These are phyloP conservation scores for Apogon hyalosoma DNA, from an alignment of 2,797 vertebrate species.

Conservation along the genomic window DNA sequence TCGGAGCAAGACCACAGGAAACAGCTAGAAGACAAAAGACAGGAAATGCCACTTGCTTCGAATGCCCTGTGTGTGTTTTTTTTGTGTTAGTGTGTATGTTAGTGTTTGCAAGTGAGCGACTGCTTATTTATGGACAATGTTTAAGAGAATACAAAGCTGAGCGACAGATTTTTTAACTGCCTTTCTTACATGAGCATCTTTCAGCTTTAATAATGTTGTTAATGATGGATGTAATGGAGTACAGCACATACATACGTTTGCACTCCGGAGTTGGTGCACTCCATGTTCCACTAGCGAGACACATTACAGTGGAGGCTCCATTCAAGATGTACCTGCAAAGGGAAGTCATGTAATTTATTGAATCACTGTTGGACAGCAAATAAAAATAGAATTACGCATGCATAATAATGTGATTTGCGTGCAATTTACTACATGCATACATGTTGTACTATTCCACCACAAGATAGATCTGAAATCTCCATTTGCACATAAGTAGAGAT, in stretches of 20 bases:
- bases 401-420: no score
- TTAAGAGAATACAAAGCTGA: not conserved
- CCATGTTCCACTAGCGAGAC: conserved; percentile 86
- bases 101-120: no score
- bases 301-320: conserved; percentile 79
- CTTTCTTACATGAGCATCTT: not conserved
- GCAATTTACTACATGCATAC: no score
- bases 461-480: no score
- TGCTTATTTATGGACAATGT: no score
- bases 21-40: conserved; percentile 74
- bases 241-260: conserved; percentile 77
- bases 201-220: not conserved
- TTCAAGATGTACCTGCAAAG: conserved; percentile 82
- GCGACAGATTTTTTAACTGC: not conserved
- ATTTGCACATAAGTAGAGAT: not conserved
- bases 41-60: not conserved
- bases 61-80: not conserved
- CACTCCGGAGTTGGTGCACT: conserved; percentile 81
- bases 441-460: no score
- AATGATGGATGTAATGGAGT: not conserved
- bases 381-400: not conserved
- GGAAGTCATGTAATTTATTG: conserved; percentile 6
- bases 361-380: not conserved
- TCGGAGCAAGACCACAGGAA: conserved; percentile 80
- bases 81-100: not conserved